phyloP scores from a whole-genome alignment of 1,140 invertebrate genomes.

The Telenomus remus region DNA sequence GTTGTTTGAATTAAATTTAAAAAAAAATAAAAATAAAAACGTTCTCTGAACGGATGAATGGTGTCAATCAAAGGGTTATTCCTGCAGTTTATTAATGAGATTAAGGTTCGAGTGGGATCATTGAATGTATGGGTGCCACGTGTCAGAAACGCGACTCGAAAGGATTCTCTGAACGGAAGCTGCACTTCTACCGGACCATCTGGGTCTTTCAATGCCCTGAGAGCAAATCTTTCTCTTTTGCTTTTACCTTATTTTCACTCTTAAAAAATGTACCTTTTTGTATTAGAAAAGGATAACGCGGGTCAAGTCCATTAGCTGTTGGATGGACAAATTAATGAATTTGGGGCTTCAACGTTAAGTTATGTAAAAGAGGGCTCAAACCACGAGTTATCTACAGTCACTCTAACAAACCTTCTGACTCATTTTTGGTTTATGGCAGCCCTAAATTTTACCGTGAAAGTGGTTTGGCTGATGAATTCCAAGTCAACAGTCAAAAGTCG shows the following conservation, averaged over 20 bases:
- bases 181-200: constrained; percentile 42
- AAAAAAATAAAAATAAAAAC: too few relatives aligned
- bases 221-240: constrained; percentile 12
- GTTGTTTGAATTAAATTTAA: too few relatives aligned
- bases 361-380: constrained; percentile 24
- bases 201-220: constrained; percentile 5
- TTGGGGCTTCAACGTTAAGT: constrained; percentile 23
- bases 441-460: constrained; percentile 12
- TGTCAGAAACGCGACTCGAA: constrained; percentile 54
- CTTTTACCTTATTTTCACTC: constrained; percentile 31
- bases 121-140: constrained; percentile 51
- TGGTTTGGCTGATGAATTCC: not conserved
- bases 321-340: constrained; percentile 10
- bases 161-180: constrained; percentile 56
- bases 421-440: constrained; percentile 15
- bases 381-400: constrained; percentile 29
- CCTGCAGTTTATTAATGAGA: constrained; percentile 53
- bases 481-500: too few relatives aligned
- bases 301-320: constrained; percentile 1
- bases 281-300: too few relatives aligned
- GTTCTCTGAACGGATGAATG: constrained; percentile 21
- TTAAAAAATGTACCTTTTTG: too few relatives aligned
- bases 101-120: constrained; percentile 35
- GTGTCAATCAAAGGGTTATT: constrained; percentile 49
- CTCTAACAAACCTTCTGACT: constrained; percentile 15